phyloP scores from a whole-genome alignment of 2,113 vertebrate genomes.

The Gopherus flavomarginatus region DNA sequence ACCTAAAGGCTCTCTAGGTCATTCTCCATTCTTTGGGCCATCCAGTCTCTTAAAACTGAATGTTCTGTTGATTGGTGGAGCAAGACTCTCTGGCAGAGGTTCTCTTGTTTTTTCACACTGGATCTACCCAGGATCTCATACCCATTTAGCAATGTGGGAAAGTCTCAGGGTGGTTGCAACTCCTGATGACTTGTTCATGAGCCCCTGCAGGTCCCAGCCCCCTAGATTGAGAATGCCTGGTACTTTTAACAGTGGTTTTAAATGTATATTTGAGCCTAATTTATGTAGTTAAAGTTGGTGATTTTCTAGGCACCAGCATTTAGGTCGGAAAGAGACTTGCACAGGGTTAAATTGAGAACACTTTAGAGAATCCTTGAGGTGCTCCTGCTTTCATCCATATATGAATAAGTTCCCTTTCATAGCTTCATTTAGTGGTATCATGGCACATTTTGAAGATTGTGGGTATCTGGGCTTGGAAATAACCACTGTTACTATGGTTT shows the following conservation, averaged over 20 bases:
- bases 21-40: background rate
- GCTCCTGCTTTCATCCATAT: background rate
- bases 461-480: background rate
- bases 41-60: background rate
- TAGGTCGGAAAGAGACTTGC: background rate
- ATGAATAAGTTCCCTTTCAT: background rate
- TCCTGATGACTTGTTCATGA: background rate
- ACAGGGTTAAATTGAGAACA: background rate
- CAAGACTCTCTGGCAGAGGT: background rate
- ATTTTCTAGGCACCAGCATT: background rate
- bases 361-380: background rate
- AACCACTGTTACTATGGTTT: background rate
- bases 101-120: background rate
- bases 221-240: background rate
- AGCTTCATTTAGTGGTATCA: background rate
- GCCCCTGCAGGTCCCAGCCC: background rate
- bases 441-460: background rate
- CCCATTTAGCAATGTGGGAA: background rate
- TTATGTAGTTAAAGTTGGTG: background rate
- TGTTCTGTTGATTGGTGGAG: background rate
- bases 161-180: background rate
- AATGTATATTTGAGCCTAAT: background rate
- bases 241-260: background rate
- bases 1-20: background rate
- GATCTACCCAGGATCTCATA: background rate